phyloP scores from a whole-genome alignment of 1,140 invertebrate species.

The Pachyrhynchus sulphureomaculatus region DNA sequence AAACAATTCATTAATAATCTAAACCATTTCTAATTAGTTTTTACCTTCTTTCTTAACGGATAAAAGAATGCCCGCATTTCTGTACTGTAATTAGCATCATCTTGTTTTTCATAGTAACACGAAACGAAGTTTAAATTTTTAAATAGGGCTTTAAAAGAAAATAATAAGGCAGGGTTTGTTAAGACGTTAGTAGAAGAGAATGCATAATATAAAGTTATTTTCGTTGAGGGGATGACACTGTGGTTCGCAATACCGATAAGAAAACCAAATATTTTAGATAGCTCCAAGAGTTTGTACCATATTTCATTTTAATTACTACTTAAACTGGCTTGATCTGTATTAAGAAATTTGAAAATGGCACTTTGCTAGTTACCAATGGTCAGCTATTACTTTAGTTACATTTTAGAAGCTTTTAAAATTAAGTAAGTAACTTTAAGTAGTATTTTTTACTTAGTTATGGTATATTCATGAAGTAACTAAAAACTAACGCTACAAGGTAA shows the following conservation, averaged over 20 bases:
- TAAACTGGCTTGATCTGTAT: too few relatives aligned
- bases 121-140: slow-evolving; percentile 8
- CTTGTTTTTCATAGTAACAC: slow-evolving; percentile 3
- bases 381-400: too few relatives aligned
- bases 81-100: slow-evolving; percentile 3
- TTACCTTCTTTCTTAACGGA: neutral
- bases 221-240: neutral
- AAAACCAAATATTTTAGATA: neutral
- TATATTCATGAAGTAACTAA: too few relatives aligned
- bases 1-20: neutral
- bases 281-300: neutral
- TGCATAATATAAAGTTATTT: slow-evolving; percentile 1
- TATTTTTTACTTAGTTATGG: too few relatives aligned
- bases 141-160: slow-evolving; percentile 3
- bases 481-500: too few relatives aligned
- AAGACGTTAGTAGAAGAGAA: neutral
- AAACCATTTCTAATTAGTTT: slow-evolving; percentile 1
- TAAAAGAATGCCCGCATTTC: slow-evolving; percentile 10
- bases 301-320: too few relatives aligned
- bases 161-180: neutral
- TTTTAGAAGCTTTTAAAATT: too few relatives aligned
- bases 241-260: neutral
- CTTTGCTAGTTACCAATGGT: too few relatives aligned
- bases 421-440: too few relatives aligned
- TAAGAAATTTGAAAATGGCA: too few relatives aligned